Percentiles rank a stretch among this genome's conserved stretches.
These are phyloP conservation scores for Zootermopsis nevadensis DNA, from an alignment of 2,888 invertebrate genomes.

Conservation along the genomic window DNA sequence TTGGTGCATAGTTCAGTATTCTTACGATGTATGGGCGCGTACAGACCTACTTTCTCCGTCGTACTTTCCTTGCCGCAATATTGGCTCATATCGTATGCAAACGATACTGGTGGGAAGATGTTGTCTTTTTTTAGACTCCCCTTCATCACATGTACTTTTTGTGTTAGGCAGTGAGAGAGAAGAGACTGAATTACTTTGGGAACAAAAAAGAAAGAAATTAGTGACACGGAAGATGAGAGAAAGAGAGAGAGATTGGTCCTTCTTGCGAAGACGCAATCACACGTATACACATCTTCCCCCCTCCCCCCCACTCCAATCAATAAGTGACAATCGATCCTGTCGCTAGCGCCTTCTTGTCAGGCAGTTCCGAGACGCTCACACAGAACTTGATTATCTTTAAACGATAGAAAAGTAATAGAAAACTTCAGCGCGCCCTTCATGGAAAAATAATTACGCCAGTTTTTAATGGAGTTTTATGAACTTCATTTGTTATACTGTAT, in stretches of 20 bases:
- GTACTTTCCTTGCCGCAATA: not conserved
- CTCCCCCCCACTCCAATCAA: not conserved
- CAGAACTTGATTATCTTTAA: not conserved
- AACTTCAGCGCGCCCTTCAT: too few species aligned
- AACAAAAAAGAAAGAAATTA: not conserved
- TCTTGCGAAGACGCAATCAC: slow-evolving; percentile 18
- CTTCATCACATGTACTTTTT: not conserved
- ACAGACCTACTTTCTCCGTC: too few species aligned
- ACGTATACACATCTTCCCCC: not conserved
- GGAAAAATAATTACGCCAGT: too few species aligned
- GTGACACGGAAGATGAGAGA: not conserved
- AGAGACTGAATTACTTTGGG: not conserved
- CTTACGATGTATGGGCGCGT: too few species aligned
- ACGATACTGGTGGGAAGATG: not conserved
- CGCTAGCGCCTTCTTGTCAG: slow-evolving; percentile 2
- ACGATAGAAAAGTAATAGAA: too few species aligned
- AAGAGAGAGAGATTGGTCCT: not conserved
- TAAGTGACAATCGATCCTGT: slow-evolving; percentile 36
- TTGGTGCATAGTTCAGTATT: too few species aligned
- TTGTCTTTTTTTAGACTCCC: not conserved
- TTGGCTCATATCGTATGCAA: slow-evolving; percentile 9
- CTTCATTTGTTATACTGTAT: too few species aligned
- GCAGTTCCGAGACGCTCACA: not conserved
- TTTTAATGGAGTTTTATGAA: too few species aligned
- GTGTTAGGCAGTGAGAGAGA: too few species aligned